Base-by-base conservation (phyloP, 2,113 vertebrate genomes). In the Micronisus gabar region DNA sequence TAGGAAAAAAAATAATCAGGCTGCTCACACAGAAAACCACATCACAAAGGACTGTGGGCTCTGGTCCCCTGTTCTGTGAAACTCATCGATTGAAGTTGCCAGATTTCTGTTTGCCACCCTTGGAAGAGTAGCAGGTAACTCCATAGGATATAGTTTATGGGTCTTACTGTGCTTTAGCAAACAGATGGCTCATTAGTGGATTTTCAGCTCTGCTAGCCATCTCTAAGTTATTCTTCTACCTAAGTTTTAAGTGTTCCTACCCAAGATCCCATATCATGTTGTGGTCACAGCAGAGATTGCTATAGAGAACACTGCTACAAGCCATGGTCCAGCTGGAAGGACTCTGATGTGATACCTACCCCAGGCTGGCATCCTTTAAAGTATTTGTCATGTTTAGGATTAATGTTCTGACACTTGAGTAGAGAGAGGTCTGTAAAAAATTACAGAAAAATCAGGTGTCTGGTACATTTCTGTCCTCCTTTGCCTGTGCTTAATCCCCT, bases 1-100 rank as follows among this genome's bases (percentile, higher is more conserved):
- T 94, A 96, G 56, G 85, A 66, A 88, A 96, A 95, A 92, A 76
- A 88, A 63, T 10, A 81, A 84, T 84, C 63, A 71, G 68, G 78
- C 87, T 93, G 70, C 76, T 92, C 34, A 81, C 65, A 55, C n/a
- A 93, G 86, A 67, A 94, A 95, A 89, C 26, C 50, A 48, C 50
- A 70, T 62, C 59, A 50, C 47, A 89, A 67, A 89, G 89, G 67
- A 45, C 86, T 61, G 38, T 79, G 83, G 95, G 76, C 73, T 93
- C 68, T 91, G 56, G 23, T 55, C 74, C 73, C 63, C 81, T 71
- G 73, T 34, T 91, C 56, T 75, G 43, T 81, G 56, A 79, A 91
- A 89, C 11, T 43, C 65, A 21, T 13, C 0, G 0, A 27, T 2
- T 67, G 86, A 59, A 79, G 68, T 27, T 86, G 59, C 55, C 76